These are phyloP conservation scores for Orthosia cruda DNA, from an alignment of 2,888 invertebrate species.

Conservation along the genomic window DNA sequence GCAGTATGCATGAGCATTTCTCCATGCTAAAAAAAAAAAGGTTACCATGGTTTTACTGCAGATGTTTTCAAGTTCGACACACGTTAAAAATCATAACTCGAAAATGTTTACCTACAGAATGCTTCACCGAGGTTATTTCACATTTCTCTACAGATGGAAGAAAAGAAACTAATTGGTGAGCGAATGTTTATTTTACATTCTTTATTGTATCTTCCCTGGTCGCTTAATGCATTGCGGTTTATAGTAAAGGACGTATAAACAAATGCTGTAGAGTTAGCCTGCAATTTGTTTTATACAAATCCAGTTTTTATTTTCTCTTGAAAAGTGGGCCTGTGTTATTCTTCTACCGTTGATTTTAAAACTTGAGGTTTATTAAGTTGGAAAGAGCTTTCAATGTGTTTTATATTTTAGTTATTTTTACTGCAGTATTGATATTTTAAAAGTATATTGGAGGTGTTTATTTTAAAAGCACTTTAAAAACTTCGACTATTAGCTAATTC, in stretches of 20 bases:
- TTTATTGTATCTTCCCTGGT: conserved; percentile 9
- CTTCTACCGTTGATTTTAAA: background rate
- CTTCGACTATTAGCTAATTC: too few species aligned
- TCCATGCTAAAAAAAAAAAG: too few species aligned
- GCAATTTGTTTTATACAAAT: background rate
- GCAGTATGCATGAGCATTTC: too few species aligned
- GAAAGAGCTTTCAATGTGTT: too few species aligned
- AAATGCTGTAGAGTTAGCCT: background rate
- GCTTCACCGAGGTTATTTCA: background rate
- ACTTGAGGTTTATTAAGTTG: background rate
- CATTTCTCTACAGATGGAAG: background rate
- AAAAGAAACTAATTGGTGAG: background rate
- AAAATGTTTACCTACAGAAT: background rate
- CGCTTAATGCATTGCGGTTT: conserved; percentile 30
- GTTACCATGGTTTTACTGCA: too few species aligned
- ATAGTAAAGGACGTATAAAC: background rate
- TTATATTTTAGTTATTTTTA: too few species aligned
- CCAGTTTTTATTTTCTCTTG: background rate
- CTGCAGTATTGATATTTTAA: background rate
- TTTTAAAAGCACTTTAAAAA: conserved; percentile 9
- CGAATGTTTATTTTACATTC: background rate
- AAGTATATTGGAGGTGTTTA: background rate
- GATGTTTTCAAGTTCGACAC: too few species aligned
- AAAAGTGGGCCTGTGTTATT: background rate
- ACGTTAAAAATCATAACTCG: too few species aligned